Base-by-base conservation (phyloP, 1,140 invertebrate species). In the Anoplophora glabripennis region DNA sequence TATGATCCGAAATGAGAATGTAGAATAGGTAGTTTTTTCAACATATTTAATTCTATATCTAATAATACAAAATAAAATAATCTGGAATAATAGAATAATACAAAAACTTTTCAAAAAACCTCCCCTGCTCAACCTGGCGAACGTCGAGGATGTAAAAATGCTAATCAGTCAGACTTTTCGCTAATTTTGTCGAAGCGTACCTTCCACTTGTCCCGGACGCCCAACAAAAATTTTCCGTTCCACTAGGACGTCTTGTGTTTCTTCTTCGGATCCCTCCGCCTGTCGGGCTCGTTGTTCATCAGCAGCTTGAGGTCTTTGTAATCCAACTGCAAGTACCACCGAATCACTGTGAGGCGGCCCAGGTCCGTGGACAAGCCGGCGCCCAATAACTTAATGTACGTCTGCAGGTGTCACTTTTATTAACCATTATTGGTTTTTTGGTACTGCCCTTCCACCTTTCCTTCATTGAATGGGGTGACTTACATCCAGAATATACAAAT, bases 171-270 rank as follows among this genome's bases (percentile, higher is more conserved):
- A 64, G 63, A 49, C 67, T 69, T 71, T 63, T 68, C 65, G 53
- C 54, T 57, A 42, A 63, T 64, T 57, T 62, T 67, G 4, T 61
- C 61, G 45, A 70, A 66, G 42, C 59, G 62, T 21, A 59, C 61
- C 38, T 60, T 61, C 64, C 66, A 68, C 34, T 38, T 57, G 15
- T 57, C 52, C 8, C 54, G 53, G 45, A 64, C 45, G 28, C 48
- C 55, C 38, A 44, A 28, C 33, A 53, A 9, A 9, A 61, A 49
- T 11, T 54, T 59, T 4, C 54, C 41, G 45, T 54, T 67, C 72
- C 71, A 80, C 75, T 82, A 81, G 75, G 80, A 80, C 17, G 72
- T 75, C 76, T 83, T 84, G 49, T 82, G 80, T 62, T 81, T 83
- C 65, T 83, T 83, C 53, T 80, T 77, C 47, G 77, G 79, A 40